These are phyloP conservation scores for Harpalus rufipes DNA, from an alignment of 2,888 invertebrate genomes.

Conservation along the genomic window DNA sequence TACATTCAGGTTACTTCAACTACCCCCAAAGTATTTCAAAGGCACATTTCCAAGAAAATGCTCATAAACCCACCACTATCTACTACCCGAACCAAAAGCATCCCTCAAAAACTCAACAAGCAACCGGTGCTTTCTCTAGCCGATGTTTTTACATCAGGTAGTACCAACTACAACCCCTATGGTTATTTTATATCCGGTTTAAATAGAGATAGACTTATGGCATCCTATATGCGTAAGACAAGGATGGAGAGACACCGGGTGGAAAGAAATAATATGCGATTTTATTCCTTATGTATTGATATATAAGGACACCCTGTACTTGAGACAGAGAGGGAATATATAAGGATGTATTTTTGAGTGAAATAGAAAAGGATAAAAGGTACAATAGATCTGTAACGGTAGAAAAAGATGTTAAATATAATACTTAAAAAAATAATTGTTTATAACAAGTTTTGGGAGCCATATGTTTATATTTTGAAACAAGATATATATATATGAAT, in stretches of 20 bases:
- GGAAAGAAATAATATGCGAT: constrained; percentile 54
- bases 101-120: constrained; percentile 8
- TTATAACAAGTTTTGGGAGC: no score
- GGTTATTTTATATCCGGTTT: constrained; percentile 67
- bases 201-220: constrained; percentile 51
- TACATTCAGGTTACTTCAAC: no score
- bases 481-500: no score
- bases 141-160: constrained; percentile 54
- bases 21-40: constrained; percentile 5
- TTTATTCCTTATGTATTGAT: constrained; percentile 58
- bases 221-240: constrained; percentile 38
- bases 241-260: constrained; percentile 18
- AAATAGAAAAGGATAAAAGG: constrained; percentile 34
- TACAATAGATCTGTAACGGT: constrained; percentile 65
- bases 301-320: constrained; percentile 44
- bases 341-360: constrained; percentile 31
- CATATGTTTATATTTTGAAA: no score
- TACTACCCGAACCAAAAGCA: constrained; percentile 52
- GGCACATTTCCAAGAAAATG: constrained; percentile 42
- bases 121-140: constrained; percentile 30
- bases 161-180: constrained; percentile 64
- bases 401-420: background rate
- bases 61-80: constrained; percentile 44
- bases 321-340: constrained; percentile 25
- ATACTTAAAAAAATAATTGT: no score